Evolutionary conservation across 37 sponge, comb jelly and placozoan genomes (phyloP).

Genomic region (Amphimedon queenslandica): DNA sequence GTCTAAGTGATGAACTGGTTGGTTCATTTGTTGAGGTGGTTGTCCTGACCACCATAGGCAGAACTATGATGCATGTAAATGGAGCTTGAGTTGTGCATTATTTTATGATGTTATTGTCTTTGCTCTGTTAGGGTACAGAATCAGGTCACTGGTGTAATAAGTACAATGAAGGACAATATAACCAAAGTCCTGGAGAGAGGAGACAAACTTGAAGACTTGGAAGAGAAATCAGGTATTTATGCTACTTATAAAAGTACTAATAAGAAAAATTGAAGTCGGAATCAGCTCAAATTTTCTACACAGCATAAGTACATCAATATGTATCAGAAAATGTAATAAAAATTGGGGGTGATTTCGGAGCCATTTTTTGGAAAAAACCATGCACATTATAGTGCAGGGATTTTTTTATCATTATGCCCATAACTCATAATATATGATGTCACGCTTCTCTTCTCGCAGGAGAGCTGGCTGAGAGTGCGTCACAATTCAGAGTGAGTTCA

Average conservation of each 20-base stretch:
- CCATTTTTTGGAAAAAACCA: too few species aligned
- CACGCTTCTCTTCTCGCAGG: constrained; percentile 36
- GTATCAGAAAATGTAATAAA: too few species aligned
- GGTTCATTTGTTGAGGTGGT: too few species aligned
- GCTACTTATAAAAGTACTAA: not conserved
- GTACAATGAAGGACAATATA: constrained; percentile 70
- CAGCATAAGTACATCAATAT: too few species aligned
- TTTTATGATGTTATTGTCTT: too few species aligned
- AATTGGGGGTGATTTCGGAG: too few species aligned
- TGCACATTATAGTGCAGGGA: too few species aligned
- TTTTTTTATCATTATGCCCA: not conserved
- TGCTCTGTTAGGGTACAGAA: constrained; percentile 51
- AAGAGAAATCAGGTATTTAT: constrained; percentile 75
- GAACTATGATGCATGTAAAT: too few species aligned
- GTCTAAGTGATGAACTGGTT: too few species aligned
- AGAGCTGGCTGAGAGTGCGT: constrained; percentile 59
- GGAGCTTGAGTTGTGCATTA: too few species aligned
- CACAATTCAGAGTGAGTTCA: constrained; percentile 54
- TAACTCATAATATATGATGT: not conserved
- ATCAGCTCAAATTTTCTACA: too few species aligned
- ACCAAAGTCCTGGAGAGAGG: constrained; percentile 68
- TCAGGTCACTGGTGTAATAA: constrained; percentile 67
- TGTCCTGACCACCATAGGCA: too few species aligned
- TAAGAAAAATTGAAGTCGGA: not conserved
- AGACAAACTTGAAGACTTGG: constrained; percentile 59